Conservation (phyloP, 2,888 invertebrate species). For the Caenorhabditis plicata region DNA sequence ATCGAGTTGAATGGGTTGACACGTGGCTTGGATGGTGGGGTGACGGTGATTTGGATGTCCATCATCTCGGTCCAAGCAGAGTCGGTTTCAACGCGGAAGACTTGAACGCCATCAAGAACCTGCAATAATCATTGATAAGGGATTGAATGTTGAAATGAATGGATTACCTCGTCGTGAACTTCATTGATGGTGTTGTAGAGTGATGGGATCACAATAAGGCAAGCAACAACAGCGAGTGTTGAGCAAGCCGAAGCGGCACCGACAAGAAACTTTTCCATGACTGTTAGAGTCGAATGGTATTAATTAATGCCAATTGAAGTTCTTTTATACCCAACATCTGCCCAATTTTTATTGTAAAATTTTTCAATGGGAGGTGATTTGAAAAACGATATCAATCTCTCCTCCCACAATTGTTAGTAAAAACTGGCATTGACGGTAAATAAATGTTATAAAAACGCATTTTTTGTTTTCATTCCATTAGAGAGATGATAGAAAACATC, state of each 20-base stretch:
- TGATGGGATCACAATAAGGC: conserved; percentile 53
- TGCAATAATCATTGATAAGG: background rate
- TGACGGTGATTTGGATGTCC: conserved; percentile 61
- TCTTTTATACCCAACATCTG: too few relatives aligned
- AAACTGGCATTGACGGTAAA: too few relatives aligned
- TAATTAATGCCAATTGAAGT: too few relatives aligned
- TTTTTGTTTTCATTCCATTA: too few relatives aligned
- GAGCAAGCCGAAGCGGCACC: conserved; percentile 41
- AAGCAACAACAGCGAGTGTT: conserved; percentile 51
- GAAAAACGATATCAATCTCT: too few relatives aligned
- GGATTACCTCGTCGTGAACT: conserved; percentile 45
- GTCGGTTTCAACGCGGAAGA: conserved; percentile 62
- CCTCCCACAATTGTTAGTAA: too few relatives aligned
- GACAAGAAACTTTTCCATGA: conserved; percentile 49
- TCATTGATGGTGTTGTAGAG: conserved; percentile 59
- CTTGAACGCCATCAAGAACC: conserved; percentile 51
- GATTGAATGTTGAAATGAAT: background rate
- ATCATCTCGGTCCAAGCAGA: conserved; percentile 61
- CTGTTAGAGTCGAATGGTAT: too few relatives aligned
- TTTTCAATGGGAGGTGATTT: too few relatives aligned
- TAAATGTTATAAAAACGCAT: too few relatives aligned
- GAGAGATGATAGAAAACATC: too few relatives aligned
- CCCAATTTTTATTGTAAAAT: too few relatives aligned
- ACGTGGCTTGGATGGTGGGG: conserved; percentile 57
- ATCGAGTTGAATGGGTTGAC: conserved; percentile 53